Base-by-base conservation (phyloP, 2,797 vertebrate genomes). In the Enteromius treurensis region DNA sequence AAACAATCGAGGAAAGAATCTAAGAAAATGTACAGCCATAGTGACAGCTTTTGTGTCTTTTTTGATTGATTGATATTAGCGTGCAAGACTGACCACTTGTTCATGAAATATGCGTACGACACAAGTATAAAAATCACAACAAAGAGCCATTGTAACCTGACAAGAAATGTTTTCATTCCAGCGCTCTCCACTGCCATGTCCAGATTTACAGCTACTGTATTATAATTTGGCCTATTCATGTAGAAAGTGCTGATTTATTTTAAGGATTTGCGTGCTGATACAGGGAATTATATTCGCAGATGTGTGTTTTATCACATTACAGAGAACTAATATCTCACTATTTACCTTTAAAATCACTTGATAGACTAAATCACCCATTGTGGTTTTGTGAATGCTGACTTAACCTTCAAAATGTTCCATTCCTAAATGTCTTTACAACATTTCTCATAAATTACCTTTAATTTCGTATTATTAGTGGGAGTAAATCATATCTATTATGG, bases 111-210 rank as follows among this genome's bases (percentile, higher is more conserved):
- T 84, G 71, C 51, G 51, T 69, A 21, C 15, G 4, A 67, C 45
- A 79, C 47, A 51, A 86, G 82, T 86, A 77, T 47, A 79, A 74
- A 62, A 69, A 70, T 64, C n/a, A 53, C 80, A 49, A 87, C 79
- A 89, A 81, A 86, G 85, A 77, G 68, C 85, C 77, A 73, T 87
- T 87, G 84, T 88, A 89, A 85, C 81, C 71, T 14, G 68, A 89
- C 14, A 51, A 40, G 45, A 89, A 87, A 73, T 7, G 40, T 62
- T 85, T 88, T 88, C 76, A 83, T 88, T 86, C 40, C 77, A 67
- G 21, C 14, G 37, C 29, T 51, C 64, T 76, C 49, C 51, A 10
- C 55, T 64, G 32, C 73, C 51, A 47, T 49, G 45, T 81, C 60
- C 34, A 70, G 67, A 90, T 86, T 87, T 88, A 85, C 77, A 73